These are phyloP conservation scores for Ctenoplectra terminalis DNA, from an alignment of 1,140 invertebrate species.

Conservation along the genomic window DNA sequence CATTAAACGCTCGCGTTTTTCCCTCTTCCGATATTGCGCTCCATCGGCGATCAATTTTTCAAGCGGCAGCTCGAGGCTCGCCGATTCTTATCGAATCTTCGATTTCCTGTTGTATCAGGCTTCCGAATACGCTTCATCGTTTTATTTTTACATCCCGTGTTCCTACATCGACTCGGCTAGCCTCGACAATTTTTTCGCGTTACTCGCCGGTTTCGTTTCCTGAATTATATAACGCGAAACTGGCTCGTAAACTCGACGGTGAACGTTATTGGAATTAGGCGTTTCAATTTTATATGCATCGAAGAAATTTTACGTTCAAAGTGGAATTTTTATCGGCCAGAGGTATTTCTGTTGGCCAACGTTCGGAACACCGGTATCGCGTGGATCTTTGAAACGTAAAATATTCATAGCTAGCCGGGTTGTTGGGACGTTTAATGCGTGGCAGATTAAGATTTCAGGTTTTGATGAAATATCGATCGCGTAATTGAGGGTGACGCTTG, in stretches of 20 bases:
- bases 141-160: neutral
- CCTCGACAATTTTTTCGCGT: neutral
- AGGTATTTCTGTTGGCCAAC: too few species aligned
- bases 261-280: too few species aligned
- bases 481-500: neutral
- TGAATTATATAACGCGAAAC: neutral
- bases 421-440: neutral
- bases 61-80: neutral
- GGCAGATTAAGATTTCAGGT: neutral
- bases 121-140: neutral
- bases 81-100: neutral
- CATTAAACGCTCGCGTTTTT: neutral
- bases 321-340: too few species aligned
- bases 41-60: slow-evolving; percentile 13
- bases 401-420: neutral
- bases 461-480: neutral
- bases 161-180: too few species aligned
- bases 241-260: too few species aligned
- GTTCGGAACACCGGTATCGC: too few species aligned
- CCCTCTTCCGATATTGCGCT: neutral
- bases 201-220: neutral
- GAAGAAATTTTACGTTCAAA: too few species aligned
- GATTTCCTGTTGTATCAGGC: neutral
- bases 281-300: too few species aligned
- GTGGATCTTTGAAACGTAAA: neutral